Conservation (phyloP, 2,888 invertebrate species). For the Petrolisthes cinctipes region DNA sequence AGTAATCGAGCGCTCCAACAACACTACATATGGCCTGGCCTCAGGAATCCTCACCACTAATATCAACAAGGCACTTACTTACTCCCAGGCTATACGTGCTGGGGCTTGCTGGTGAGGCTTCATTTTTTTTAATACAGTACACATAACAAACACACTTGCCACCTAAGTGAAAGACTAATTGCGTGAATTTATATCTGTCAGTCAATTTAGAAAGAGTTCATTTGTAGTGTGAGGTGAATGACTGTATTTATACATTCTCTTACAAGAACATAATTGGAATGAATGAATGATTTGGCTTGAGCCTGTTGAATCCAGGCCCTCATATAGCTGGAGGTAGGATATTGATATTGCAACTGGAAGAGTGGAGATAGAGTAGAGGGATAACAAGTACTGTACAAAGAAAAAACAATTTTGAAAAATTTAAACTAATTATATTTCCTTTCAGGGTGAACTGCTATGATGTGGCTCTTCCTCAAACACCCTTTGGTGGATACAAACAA, state of each 20-base stretch:
- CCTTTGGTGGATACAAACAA: constrained; percentile 90
- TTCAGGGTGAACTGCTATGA: constrained; percentile 83
- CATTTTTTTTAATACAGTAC: no score
- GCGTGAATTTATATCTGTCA: no score
- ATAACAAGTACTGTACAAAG: background rate
- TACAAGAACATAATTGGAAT: no score
- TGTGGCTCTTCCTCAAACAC: constrained; percentile 80
- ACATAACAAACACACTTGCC: no score
- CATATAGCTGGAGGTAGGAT: no score
- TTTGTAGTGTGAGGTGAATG: no score
- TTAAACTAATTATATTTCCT: constrained; percentile 48
- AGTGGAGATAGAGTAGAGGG: background rate
- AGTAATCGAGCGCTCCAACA: constrained; percentile 85
- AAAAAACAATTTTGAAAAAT: background rate
- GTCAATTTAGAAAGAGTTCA: no score
- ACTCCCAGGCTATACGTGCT: constrained; percentile 81
- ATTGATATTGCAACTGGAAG: background rate
- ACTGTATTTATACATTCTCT: no score
- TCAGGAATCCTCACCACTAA: constrained; percentile 86
- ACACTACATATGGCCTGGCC: constrained; percentile 84
- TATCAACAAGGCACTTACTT: constrained; percentile 81
- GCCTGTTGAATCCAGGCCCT: no score
- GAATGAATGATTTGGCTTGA: no score
- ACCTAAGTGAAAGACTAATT: no score
- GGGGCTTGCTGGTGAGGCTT: constrained; percentile 82